These are phyloP conservation scores for Sinosuthora webbiana DNA, from an alignment of 2,113 vertebrate genomes.

Conservation along the genomic window DNA sequence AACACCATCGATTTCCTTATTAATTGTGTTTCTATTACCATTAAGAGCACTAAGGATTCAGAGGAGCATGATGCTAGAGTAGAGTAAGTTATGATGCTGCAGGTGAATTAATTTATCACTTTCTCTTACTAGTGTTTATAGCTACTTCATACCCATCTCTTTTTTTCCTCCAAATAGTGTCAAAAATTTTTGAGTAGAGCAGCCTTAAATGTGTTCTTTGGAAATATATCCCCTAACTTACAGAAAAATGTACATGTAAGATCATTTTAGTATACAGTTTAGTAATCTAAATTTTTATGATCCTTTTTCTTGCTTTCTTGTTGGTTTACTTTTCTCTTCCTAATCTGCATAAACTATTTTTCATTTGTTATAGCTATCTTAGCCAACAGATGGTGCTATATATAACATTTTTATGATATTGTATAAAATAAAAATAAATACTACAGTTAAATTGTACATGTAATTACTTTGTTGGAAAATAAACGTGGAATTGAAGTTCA, in stretches of 20 bases:
- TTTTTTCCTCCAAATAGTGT: background rate
- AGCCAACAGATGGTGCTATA: constrained; percentile 74
- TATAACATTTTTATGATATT: constrained; percentile 70
- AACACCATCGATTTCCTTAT: background rate
- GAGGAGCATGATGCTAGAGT: background rate
- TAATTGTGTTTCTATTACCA: background rate
- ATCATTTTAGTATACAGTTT: background rate
- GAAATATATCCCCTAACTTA: background rate
- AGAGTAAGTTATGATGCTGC: background rate
- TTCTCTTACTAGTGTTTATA: background rate
- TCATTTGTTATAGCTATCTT: constrained; percentile 64
- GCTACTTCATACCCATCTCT: background rate
- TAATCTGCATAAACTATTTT: constrained; percentile 64
- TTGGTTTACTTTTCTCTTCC: background rate
- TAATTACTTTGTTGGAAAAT: constrained; percentile 62
- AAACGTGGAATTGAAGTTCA: constrained; percentile 43
- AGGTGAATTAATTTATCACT: background rate
- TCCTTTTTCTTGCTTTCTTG: background rate
- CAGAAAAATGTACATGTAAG: background rate
- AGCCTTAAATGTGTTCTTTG: background rate
- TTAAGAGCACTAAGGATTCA: background rate
- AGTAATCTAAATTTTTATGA: background rate
- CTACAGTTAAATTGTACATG: constrained; percentile 42
- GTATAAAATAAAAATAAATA: constrained; percentile 60
- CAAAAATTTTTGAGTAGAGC: background rate